These are phyloP conservation scores for Campylomormyrus numenius DNA, from an alignment of 2,113 vertebrate genomes.

Conservation along the genomic window DNA sequence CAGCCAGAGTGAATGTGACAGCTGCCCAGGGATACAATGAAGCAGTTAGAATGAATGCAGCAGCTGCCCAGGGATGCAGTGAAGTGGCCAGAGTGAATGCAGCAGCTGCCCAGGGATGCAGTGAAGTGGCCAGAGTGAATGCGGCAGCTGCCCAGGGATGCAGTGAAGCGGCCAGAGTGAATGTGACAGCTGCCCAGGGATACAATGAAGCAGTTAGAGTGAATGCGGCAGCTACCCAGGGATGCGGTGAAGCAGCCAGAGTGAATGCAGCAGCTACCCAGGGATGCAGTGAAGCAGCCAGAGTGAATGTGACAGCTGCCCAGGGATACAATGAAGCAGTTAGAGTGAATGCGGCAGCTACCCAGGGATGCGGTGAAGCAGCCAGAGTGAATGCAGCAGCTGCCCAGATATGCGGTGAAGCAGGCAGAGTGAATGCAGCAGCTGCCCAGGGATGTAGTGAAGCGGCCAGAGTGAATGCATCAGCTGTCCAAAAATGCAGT, in stretches of 20 bases:
- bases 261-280: slow-evolving; percentile 42
- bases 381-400: slow-evolving; percentile 44
- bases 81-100: slow-evolving; percentile 45
- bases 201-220: slow-evolving; percentile 40
- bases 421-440: slow-evolving; percentile 46
- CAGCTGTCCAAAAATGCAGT: slow-evolving; percentile 23
- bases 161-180: slow-evolving; percentile 42
- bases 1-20: slow-evolving; percentile 43
- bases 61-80: slow-evolving; percentile 24
- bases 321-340: slow-evolving; percentile 29
- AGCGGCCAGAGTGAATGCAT: slow-evolving; percentile 45
- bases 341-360: slow-evolving; percentile 42
- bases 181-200: slow-evolving; percentile 30
- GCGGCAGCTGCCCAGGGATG: slow-evolving; percentile 23
- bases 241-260: slow-evolving; percentile 29
- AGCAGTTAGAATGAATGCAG: slow-evolving; percentile 45
- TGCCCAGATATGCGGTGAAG: slow-evolving; percentile 24
- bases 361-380: slow-evolving; percentile 27
- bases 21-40: slow-evolving; percentile 24
- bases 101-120: slow-evolving; percentile 19
- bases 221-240: slow-evolving; percentile 35
- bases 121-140: slow-evolving; percentile 45
- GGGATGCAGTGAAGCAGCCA: slow-evolving; percentile 26
- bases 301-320: slow-evolving; percentile 40
- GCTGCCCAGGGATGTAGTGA: slow-evolving; percentile 26